A percentile compares a stretch with the other conserved stretches of the same genome.
These are phyloP conservation scores for Eupithecia exiguata DNA, from an alignment of 2,888 invertebrate species.

Conservation along the genomic window DNA sequence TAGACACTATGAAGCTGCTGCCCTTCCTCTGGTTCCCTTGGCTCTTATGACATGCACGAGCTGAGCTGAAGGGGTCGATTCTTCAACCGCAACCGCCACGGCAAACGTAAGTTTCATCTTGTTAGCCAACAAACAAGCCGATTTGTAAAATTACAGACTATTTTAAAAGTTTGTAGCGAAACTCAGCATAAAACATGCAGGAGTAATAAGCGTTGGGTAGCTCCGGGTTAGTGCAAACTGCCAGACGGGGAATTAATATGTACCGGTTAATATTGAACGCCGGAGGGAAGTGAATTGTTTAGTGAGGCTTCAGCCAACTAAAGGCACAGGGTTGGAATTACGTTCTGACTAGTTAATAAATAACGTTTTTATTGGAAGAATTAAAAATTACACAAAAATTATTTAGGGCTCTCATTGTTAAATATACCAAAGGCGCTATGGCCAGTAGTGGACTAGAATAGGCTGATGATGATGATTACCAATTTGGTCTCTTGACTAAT, in stretches of 20 bases:
- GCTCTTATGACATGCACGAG: no score
- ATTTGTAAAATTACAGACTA: neutral
- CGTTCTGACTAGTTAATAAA: neutral
- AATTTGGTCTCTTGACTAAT: neutral
- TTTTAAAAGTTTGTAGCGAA: neutral
- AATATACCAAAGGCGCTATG: neutral
- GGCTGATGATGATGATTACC: neutral
- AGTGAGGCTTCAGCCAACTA: slow-evolving; percentile 11
- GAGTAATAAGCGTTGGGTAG: slow-evolving; percentile 36
- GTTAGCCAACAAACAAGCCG: neutral
- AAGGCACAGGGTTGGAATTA: neutral
- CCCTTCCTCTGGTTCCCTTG: no score
- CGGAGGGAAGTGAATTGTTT: slow-evolving; percentile 28
- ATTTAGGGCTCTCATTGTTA: neutral
- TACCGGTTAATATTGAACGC: slow-evolving; percentile 20
- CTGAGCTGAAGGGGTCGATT: neutral
- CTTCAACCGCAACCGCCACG: neutral
- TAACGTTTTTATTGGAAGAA: no score
- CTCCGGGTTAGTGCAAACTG: slow-evolving; percentile 26
- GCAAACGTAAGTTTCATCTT: neutral
- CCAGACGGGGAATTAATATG: slow-evolving; percentile 21
- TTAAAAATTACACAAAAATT: neutral
- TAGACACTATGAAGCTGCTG: no score
- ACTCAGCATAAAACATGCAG: neutral
- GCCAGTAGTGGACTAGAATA: no score